Percentiles rank a stretch among this genome's conserved stretches.
phyloP scores from a whole-genome alignment of 2,797 vertebrate genomes.

The Bucorvus abyssinicus region DNA sequence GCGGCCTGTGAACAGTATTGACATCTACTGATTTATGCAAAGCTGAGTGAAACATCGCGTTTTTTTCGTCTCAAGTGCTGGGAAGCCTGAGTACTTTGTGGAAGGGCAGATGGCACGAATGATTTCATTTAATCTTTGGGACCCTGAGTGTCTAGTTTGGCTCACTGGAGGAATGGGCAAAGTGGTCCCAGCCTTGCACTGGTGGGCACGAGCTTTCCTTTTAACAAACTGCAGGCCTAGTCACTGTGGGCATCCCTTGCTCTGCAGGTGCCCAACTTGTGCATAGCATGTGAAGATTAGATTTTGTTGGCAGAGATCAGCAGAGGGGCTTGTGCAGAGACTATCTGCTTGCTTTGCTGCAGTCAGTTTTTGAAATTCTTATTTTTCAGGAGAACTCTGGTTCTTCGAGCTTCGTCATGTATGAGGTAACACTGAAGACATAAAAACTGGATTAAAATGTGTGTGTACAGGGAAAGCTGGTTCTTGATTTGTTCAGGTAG shows the following conservation, averaged over 20 bases:
- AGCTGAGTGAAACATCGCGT: background rate
- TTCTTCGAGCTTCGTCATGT: background rate
- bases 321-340: background rate
- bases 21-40: background rate
- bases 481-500: background rate
- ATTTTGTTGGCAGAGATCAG: background rate
- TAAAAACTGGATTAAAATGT: background rate
- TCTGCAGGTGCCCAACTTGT: background rate
- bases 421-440: background rate
- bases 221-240: rapidly evolving
- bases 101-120: constrained; percentile 12
- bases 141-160: background rate
- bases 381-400: background rate
- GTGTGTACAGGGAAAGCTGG: background rate
- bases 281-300: background rate
- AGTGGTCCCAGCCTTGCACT: background rate
- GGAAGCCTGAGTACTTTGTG: background rate
- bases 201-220: background rate
- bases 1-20: constrained; percentile 7
- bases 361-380: background rate
- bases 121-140: constrained; percentile 7
- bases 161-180: background rate
- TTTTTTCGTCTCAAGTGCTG: background rate
- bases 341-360: background rate
- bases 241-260: background rate